Evolutionary conservation across 2,888 invertebrate genomes (phyloP), one percentile per base, ranked within the genome.

Genomic region (Anoplius nigerrimus): DNA sequence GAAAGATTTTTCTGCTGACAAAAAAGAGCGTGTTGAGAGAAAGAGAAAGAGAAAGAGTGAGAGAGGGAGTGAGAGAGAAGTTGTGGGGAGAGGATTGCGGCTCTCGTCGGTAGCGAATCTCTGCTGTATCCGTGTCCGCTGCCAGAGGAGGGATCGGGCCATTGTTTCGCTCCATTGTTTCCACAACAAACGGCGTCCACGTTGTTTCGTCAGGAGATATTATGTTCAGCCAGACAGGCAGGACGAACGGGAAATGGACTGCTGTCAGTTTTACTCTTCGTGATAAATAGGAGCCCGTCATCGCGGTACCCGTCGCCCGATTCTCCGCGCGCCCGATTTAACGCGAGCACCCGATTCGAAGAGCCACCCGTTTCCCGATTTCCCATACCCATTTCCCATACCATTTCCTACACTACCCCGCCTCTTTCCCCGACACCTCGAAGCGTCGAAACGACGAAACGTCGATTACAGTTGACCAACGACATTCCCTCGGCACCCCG

Each of bases 151-250:
- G 84, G 81, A 79, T 82, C 81, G 86, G 84, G 48, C 84, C 81
- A 86, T 87, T 87, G 87, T 87, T 87, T 86, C 84, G 86, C 84
- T 84, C 84, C 85, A 87, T 87, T 87, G 87, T 87, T 87, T 84
- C 82, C 84, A 82, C 87, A 87, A 87, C 87, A 87, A 87, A 87
- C 86, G 86, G 83, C 86, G 85, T 85, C 85, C 86, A 86, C 85
- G 87, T 84, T 86, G 86, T 87, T 87, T 87, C 86, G 87, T 87
- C 86, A 85, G 82, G 80, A 84, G 86, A 86, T 86, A 84, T 83
- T 81, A 84, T 83, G 82, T 84, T 81, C 84, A 82, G 78, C 78
- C 84, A 84, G 85, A 85, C 86, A 84, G 81, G 78, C 84, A 84
- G 85, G 83, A 85, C 85, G 82, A 85, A 85, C 85, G 84, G 87